Percentiles rank a stretch among this genome's conserved stretches.
Conservation (phyloP, 2,797 vertebrate genomes). For the Peromyscus aztecus region DNA sequence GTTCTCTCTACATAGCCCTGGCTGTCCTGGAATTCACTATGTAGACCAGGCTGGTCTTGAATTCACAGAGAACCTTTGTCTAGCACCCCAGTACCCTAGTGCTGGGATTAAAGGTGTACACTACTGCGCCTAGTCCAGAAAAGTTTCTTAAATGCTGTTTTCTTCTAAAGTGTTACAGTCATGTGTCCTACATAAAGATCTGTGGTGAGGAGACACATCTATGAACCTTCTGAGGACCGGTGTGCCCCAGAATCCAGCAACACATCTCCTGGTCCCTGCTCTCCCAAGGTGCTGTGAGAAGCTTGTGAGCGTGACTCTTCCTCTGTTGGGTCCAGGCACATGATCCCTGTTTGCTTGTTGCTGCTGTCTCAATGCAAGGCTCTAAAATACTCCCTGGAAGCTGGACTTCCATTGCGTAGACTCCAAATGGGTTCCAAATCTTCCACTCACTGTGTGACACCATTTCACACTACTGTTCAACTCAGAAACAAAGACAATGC, state of each 20-base stretch:
- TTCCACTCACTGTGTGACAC: neutral
- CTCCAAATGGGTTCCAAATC: neutral
- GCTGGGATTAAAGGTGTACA: neutral
- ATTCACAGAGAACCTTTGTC: neutral
- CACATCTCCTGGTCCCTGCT: neutral
- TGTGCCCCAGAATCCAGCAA: neutral
- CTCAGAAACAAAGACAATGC: neutral
- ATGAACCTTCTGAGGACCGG: no score
- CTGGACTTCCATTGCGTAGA: neutral
- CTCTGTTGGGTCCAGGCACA: neutral
- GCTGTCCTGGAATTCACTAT: neutral
- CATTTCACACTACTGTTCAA: neutral
- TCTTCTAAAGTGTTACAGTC: neutral
- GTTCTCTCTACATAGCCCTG: neutral
- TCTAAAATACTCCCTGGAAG: neutral
- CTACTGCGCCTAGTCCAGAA: neutral
- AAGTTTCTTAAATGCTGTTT: neutral
- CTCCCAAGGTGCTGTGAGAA: neutral
- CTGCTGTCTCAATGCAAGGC: neutral
- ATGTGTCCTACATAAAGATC: no score
- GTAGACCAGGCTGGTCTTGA: neutral
- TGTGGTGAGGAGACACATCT: neutral
- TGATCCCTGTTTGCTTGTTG: neutral
- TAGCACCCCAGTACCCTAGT: neutral
- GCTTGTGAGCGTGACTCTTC: neutral